Conservation (phyloP, 2,888 invertebrate species). For the Byasa hedistus region DNA sequence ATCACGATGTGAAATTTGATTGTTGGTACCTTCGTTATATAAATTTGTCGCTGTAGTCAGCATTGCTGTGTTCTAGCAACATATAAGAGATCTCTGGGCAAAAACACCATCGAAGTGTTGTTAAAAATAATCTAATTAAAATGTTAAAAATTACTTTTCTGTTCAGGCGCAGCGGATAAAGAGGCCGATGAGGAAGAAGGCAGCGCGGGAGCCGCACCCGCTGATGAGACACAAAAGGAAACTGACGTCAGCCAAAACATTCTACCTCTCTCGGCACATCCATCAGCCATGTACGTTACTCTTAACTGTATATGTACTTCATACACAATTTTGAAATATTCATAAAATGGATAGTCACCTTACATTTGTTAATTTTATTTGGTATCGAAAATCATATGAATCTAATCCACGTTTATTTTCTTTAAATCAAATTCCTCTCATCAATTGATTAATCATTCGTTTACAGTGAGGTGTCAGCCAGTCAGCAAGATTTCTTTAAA, state of each 20-base stretch:
- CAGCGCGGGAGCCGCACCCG: slow-evolving; percentile 48
- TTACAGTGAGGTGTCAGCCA: slow-evolving; percentile 92
- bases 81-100: too few species aligned
- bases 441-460: slow-evolving; percentile 31
- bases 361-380: too few species aligned
- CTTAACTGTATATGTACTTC: not conserved
- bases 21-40: too few species aligned
- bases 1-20: too few species aligned
- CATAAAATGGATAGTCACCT: too few species aligned
- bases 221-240: slow-evolving; percentile 61
- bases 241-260: slow-evolving; percentile 62
- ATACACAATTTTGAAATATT: too few species aligned
- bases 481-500: slow-evolving; percentile 95
- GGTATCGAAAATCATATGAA: too few species aligned
- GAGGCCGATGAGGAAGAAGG: slow-evolving; percentile 74
- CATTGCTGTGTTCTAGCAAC: too few species aligned
- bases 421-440: not conserved
- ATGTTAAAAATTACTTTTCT: slow-evolving; percentile 12
- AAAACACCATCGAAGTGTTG: too few species aligned
- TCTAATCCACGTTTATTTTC: too few species aligned
- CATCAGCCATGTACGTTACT: slow-evolving; percentile 55
- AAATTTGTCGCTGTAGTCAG: too few species aligned
- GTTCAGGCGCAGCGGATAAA: slow-evolving; percentile 68
- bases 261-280: slow-evolving; percentile 64
- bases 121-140: too few species aligned